Percentiles rank a stretch among this genome's conserved stretches.
phyloP scores from a whole-genome alignment of 92 coral and sea anemone genomes.

The Porites divaricata region DNA sequence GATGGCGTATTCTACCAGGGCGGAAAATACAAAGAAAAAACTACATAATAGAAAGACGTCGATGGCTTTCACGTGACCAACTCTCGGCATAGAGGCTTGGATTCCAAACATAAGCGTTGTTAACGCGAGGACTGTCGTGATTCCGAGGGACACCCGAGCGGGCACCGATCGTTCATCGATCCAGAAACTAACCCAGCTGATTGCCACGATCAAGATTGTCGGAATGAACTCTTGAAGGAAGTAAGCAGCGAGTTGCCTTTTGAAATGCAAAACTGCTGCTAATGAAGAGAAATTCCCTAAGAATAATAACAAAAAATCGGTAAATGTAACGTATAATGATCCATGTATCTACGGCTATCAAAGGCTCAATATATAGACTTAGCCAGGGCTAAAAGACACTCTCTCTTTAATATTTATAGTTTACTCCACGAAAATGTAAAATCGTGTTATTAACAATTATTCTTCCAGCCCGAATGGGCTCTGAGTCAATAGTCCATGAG shows the following conservation, averaged over 20 bases:
- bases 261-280: conserved; percentile 29
- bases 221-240: conserved; percentile 60
- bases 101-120: conserved; percentile 62
- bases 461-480: too few species aligned
- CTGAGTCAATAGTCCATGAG: too few species aligned
- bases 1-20: conserved; percentile 56
- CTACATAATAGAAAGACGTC: conserved; percentile 54
- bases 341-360: background rate
- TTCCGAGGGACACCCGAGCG: conserved; percentile 76
- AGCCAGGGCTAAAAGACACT: too few species aligned
- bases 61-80: conserved; percentile 62
- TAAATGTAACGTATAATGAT: background rate
- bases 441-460: too few species aligned
- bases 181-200: conserved; percentile 75
- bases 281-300: conserved; percentile 41
- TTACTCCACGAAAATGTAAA: too few species aligned
- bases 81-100: conserved; percentile 60
- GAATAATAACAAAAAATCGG: background rate
- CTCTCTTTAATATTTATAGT: too few species aligned
- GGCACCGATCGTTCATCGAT: conserved; percentile 65
- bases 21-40: conserved; percentile 59
- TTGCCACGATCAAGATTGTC: conserved; percentile 44
- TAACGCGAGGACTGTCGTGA: conserved; percentile 65
- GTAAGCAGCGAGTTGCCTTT: conserved; percentile 53
- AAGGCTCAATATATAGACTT: too few species aligned